A percentile compares a stretch with the other conserved stretches of the same genome.
Conservation (phyloP, 2,797 vertebrate species). For the Channa striata region DNA sequence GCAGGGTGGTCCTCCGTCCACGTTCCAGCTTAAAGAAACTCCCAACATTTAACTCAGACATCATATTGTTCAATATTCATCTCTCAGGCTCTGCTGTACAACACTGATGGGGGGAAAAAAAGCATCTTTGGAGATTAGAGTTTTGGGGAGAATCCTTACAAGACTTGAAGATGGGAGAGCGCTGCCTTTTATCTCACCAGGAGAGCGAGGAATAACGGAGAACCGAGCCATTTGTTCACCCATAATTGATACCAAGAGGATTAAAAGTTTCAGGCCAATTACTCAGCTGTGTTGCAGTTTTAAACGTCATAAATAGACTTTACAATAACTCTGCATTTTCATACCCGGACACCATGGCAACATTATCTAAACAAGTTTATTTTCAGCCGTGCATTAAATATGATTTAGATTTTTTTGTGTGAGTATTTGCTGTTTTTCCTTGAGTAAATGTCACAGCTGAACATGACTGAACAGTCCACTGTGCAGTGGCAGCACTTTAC, state of each 20-base stretch:
- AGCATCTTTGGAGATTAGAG: slow-evolving; percentile 52
- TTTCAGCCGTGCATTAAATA: slow-evolving; percentile 62
- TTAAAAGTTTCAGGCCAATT: slow-evolving; percentile 58
- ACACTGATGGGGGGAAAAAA: slow-evolving; percentile 27
- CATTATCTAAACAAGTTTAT: slow-evolving; percentile 53
- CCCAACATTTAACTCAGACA: slow-evolving; percentile 35
- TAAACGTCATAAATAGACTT: slow-evolving; percentile 42
- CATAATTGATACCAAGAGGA: slow-evolving; percentile 75
- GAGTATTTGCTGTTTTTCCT: background rate
- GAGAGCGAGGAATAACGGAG: slow-evolving; percentile 27
- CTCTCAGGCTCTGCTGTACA: slow-evolving; percentile 26
- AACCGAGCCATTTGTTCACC: slow-evolving; percentile 53
- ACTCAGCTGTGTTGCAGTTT: slow-evolving; percentile 45
- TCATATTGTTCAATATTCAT: slow-evolving; percentile 47
- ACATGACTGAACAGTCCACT: slow-evolving; percentile 38
- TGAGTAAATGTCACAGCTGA: slow-evolving; percentile 24
- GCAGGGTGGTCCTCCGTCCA: slow-evolving; percentile 1
- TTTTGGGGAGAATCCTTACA: slow-evolving; percentile 51
- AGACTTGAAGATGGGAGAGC: slow-evolving; percentile 40
- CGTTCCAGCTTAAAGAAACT: slow-evolving; percentile 21
- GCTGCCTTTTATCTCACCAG: slow-evolving; percentile 29
- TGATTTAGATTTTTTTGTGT: too few species aligned
- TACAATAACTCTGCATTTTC: slow-evolving; percentile 30
- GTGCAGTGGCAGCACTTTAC: background rate
- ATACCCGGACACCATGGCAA: slow-evolving; percentile 15